These are phyloP conservation scores for Stylophora pistillata DNA, from an alignment of 64 coral and sea anemone species.

Conservation along the genomic window DNA sequence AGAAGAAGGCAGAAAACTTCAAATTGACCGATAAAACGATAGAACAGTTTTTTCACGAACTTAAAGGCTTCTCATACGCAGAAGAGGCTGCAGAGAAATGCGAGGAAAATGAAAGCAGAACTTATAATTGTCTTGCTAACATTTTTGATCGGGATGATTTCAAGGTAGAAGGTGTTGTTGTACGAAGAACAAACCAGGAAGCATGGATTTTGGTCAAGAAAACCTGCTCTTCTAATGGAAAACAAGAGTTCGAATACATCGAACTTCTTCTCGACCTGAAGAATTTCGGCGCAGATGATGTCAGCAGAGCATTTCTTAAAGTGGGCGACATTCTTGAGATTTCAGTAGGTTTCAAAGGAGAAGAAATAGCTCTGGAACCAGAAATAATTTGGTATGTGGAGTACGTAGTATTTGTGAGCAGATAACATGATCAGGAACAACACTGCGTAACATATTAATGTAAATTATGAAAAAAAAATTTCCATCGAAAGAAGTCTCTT, in stretches of 20 bases:
- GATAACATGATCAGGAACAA: too few relatives aligned
- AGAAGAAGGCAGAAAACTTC: not conserved
- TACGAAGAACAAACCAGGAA: not conserved
- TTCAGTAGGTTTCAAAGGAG: not conserved
- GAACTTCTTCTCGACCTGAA: too few relatives aligned
- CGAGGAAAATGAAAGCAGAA: not conserved
- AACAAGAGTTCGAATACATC: too few relatives aligned
- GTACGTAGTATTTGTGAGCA: not conserved
- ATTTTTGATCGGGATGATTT: not conserved
- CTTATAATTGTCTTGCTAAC: not conserved
- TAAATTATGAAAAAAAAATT: too few relatives aligned
- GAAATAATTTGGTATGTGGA: not conserved
- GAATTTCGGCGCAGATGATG: not conserved
- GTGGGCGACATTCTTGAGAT: conserved; percentile 23
- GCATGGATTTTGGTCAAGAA: conserved; percentile 4
- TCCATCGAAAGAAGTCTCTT: too few relatives aligned
- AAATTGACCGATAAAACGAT: not conserved
- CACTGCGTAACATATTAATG: too few relatives aligned
- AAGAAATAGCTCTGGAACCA: not conserved
- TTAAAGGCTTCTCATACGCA: not conserved
- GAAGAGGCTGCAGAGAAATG: too few relatives aligned
- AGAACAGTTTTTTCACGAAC: conserved; percentile 4
- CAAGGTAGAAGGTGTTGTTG: conserved; percentile 7
- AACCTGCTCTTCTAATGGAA: too few relatives aligned
- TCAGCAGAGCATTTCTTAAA: not conserved